These are phyloP conservation scores for Tachysurus vachellii DNA, from an alignment of 2,113 vertebrate species.

Conservation along the genomic window DNA sequence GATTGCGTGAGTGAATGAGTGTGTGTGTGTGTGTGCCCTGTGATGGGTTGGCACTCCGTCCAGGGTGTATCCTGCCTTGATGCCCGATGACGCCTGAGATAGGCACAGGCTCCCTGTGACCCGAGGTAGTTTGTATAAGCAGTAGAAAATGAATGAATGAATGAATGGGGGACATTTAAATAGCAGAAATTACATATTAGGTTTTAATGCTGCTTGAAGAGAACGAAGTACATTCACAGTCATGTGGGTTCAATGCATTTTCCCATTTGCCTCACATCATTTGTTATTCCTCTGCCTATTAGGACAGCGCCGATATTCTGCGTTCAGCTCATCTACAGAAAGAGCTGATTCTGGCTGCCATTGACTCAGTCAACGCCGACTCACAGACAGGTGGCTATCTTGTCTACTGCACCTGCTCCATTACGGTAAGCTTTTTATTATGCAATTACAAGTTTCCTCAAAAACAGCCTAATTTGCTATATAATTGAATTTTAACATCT, in stretches of 20 bases:
- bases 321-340: constrained; percentile 95
- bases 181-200: neutral
- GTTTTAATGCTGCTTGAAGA: neutral
- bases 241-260: neutral
- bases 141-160: too few species aligned
- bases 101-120: too few species aligned
- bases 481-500: neutral
- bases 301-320: constrained; percentile 87
- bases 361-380: constrained; percentile 88
- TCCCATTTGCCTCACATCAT: neutral
- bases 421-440: constrained; percentile 77
- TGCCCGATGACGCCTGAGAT: too few species aligned
- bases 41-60: too few species aligned
- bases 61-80: too few species aligned
- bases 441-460: neutral
- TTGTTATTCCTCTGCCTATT: constrained; percentile 19
- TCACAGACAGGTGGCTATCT: constrained; percentile 88
- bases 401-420: constrained; percentile 94
- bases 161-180: neutral
- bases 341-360: constrained; percentile 89
- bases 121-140: too few species aligned
- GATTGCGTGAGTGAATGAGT: too few species aligned
- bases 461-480: neutral
- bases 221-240: neutral
- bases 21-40: too few species aligned